These are phyloP conservation scores for Microcebus ravelobensis DNA, from an alignment of 2,113 vertebrate species.

Conservation along the genomic window DNA sequence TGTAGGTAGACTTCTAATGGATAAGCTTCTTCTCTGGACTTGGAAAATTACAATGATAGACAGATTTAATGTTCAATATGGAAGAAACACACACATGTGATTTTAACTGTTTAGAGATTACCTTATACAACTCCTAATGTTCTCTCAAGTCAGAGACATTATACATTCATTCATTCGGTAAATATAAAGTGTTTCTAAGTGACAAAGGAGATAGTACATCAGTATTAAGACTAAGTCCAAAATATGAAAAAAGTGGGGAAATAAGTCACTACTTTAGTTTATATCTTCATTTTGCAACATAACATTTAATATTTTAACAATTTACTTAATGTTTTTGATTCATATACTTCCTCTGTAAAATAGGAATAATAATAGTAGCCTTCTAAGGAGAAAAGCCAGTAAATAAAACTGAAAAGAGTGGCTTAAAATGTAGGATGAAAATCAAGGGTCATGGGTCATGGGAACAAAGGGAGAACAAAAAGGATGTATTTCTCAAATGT, in stretches of 20 bases:
- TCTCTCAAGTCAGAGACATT: neutral
- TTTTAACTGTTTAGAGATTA: neutral
- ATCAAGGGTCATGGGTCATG: neutral
- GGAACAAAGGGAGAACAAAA: neutral
- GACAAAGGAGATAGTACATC: neutral
- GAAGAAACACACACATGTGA: neutral
- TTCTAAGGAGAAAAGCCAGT: neutral
- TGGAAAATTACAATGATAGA: neutral
- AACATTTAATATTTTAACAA: neutral
- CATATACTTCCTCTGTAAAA: neutral
- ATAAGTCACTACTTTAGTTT: neutral
- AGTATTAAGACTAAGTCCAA: neutral
- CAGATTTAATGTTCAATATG: neutral
- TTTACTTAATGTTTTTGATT: neutral
- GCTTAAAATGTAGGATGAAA: neutral
- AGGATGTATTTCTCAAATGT: neutral
- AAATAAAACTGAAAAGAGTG: neutral
- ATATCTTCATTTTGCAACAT: neutral
- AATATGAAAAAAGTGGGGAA: neutral
- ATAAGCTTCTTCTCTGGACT: neutral
- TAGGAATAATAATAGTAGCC: neutral
- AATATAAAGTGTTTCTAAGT: neutral
- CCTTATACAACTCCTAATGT: neutral
- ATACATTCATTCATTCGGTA: neutral
- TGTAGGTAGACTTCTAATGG: neutral